phyloP scores from a whole-genome alignment of 1,140 invertebrate species.

The Limonius californicus region DNA sequence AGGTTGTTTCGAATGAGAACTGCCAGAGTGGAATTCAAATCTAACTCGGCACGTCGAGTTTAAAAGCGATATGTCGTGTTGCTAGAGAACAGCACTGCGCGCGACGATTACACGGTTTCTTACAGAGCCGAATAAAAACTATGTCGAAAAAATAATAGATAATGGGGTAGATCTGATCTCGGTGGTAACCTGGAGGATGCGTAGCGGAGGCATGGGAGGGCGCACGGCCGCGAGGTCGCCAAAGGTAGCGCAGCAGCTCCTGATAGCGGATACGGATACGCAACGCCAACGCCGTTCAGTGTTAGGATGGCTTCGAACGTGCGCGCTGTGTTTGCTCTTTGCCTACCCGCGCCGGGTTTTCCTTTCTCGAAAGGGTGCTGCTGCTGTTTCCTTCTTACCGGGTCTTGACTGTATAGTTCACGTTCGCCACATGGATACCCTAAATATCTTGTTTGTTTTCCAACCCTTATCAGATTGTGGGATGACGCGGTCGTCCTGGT shows the following conservation, averaged over 20 bases:
- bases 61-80: no score
- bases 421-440: not conserved
- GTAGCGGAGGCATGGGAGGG: not conserved
- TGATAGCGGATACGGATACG: conserved; percentile 13
- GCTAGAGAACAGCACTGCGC: no score
- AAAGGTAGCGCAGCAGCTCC: conserved; percentile 12
- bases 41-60: no score
- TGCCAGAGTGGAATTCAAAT: no score
- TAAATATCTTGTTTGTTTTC: not conserved
- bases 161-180: not conserved
- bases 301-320: conserved; percentile 12
- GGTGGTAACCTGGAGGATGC: not conserved
- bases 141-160: not conserved
- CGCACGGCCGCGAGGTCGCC: conserved; percentile 12
- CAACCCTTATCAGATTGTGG: not conserved
- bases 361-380: not conserved
- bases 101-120: no score
- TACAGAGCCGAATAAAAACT: no score
- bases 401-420: not conserved
- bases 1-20: no score
- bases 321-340: not conserved
- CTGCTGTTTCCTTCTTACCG: not conserved
- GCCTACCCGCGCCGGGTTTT: not conserved
- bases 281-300: conserved; percentile 11
- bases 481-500: not conserved